phyloP scores from a whole-genome alignment of 2,113 vertebrate species.

The Rhagologus leucostigma region DNA sequence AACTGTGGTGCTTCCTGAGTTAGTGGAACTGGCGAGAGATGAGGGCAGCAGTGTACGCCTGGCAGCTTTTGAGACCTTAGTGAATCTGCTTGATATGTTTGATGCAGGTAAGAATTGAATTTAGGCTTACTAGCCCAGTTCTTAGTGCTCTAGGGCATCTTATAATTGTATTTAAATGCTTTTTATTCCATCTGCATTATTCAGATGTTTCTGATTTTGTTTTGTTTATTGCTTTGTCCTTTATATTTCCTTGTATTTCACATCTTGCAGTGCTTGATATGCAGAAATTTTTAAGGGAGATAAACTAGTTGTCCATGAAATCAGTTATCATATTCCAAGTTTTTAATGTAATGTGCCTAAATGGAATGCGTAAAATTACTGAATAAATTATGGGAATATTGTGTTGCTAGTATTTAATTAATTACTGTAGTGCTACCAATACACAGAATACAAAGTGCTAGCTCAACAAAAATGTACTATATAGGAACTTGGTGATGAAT shows the following conservation, averaged over 20 bases:
- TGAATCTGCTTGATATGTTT: conserved; percentile 87
- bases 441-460: background rate
- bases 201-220: background rate
- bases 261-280: background rate
- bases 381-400: background rate
- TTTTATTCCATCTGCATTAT: background rate
- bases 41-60: conserved; percentile 86
- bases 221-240: background rate
- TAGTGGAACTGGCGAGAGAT: conserved; percentile 86
- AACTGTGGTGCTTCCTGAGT: conserved; percentile 85
- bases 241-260: background rate
- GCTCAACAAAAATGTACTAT: background rate
- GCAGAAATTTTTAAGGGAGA: background rate
- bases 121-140: background rate
- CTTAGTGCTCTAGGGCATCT: background rate
- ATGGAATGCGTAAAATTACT: background rate
- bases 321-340: background rate
- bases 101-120: conserved; percentile 78
- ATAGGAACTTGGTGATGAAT: background rate
- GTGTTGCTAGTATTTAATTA: background rate
- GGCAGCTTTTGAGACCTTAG: conserved; percentile 89
- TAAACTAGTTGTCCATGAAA: background rate
- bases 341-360: background rate
- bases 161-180: background rate
- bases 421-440: background rate